Base-by-base conservation (phyloP, 2,113 vertebrate genomes). In the Cynoglossus semilaevis region DNA sequence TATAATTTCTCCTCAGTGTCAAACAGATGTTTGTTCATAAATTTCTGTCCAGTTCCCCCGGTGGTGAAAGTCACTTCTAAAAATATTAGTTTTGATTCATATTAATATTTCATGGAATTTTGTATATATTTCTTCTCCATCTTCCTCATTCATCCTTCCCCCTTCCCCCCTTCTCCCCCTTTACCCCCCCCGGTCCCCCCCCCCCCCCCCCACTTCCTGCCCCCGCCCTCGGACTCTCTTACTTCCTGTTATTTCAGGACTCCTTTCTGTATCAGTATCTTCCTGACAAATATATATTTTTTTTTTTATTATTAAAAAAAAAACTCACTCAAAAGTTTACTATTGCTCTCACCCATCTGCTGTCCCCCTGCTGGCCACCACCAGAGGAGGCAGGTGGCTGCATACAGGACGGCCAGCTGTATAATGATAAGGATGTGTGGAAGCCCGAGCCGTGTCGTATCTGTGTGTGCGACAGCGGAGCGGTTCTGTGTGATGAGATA, bases 401-500 rank as follows among this genome's bases (percentile, higher is more conserved):
- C 87, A 87, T 93, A 81, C 94, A 96, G 89, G 85, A 93, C n/a
- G 94, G 91, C 80, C 92, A 92, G 80, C 87, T 70, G 74, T 98
- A 95, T 89, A 91, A 89, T 81, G 94, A 98, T 89, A 97, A 95
- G 85, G 95, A 96, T 87, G 95, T 98, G 45, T 98, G 96, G 96
- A 98, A 96, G 84, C 94, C 95, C 12, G 92, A 96, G 85, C 88
- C 92, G 58, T 99, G 96, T 92, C 92, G 79, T 36, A 95, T 98
- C 93, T 99, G 96, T 90, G 94, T 98, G 80, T 98, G 96, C 83
- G 95, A 97, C 91, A 91, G 89, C 67, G 95, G 95, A 79, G 88
- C 85, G 4, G 88, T 98, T 72, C 94, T 97, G 78, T 99, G 96
- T 81, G 96, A 99, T 76, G 94, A 95, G 45, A 94, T 98, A 87